phyloP scores from a whole-genome alignment of 2,113 vertebrate species.

The Ptychochromis oligacanthus region DNA sequence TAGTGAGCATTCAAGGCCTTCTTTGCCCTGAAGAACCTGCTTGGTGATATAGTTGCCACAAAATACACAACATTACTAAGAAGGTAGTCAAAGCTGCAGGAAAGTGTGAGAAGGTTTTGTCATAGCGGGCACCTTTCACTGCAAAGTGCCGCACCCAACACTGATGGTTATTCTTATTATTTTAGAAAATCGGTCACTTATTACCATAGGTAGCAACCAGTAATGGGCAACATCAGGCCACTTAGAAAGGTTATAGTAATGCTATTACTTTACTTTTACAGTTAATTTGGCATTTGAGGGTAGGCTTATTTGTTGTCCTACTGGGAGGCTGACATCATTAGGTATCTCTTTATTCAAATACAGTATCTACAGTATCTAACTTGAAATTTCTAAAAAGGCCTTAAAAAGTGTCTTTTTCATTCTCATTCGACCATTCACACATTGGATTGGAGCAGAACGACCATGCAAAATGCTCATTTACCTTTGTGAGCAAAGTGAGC shows the following conservation, averaged over 20 bases:
- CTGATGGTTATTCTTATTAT: not conserved
- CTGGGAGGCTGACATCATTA: not conserved
- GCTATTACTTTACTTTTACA: not conserved
- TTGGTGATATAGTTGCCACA: constrained; percentile 29
- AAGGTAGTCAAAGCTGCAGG: constrained; percentile 53
- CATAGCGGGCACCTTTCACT: not conserved
- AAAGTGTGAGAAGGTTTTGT: not conserved
- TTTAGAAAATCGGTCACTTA: not conserved
- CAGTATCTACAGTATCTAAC: not conserved
- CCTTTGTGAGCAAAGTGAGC: not conserved
- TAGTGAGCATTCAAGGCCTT: constrained; percentile 24
- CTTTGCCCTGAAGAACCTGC: constrained; percentile 15
- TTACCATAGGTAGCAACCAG: not conserved
- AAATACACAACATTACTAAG: not conserved
- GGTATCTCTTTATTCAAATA: not conserved
- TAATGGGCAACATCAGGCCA: not conserved
- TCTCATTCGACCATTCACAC: not conserved
- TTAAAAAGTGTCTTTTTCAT: not conserved
- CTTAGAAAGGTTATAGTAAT: not conserved
- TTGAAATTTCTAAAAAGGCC: not conserved
- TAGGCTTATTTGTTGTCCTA: not conserved
- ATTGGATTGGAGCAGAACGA: not conserved
- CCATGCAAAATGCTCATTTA: not conserved
- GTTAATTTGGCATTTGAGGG: not conserved
- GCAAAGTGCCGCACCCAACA: not conserved